Evolutionary conservation across 2,113 vertebrate genomes (phyloP).

Genomic region (Nanorana parkeri): DNA sequence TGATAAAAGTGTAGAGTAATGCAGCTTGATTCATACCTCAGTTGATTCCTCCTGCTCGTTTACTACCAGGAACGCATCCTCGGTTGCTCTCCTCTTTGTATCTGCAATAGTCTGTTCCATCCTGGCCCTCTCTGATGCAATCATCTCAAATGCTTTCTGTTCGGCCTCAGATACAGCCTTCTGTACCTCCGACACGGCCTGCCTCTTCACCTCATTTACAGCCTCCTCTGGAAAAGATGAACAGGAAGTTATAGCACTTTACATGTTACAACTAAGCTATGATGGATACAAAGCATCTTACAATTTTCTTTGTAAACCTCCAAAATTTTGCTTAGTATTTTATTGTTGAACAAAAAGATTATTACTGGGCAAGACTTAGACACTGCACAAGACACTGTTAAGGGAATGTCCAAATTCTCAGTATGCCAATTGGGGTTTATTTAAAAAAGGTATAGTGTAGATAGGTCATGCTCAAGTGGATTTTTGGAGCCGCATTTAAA

Average conservation of each 20-base stretch:
- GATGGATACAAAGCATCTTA: background rate
- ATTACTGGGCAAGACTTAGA: too few relatives aligned
- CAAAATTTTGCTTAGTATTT: background rate
- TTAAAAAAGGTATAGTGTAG: too few relatives aligned
- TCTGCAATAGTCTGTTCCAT: slow-evolving; percentile 97
- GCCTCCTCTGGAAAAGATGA: slow-evolving; percentile 86
- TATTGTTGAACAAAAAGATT: too few relatives aligned
- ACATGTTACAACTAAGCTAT: background rate
- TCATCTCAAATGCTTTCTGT: slow-evolving; percentile 98
- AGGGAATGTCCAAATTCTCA: too few relatives aligned
- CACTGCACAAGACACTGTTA: too few relatives aligned
- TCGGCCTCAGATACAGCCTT: slow-evolving; percentile 96
- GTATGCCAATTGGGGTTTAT: too few relatives aligned
- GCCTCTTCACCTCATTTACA: slow-evolving; percentile 97
- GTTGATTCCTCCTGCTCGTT: slow-evolving; percentile 98
- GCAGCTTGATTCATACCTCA: slow-evolving; percentile 78
- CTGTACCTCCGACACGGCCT: slow-evolving; percentile 98
- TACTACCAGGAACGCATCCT: slow-evolving; percentile 94
- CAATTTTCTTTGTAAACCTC: background rate
- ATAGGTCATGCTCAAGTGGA: too few relatives aligned
- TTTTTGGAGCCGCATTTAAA: too few relatives aligned
- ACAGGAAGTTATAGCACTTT: background rate
- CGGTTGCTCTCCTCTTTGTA: slow-evolving; percentile 91
- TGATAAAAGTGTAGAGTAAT: too few relatives aligned
- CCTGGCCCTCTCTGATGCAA: slow-evolving; percentile 90